These are phyloP conservation scores for Coronaproctus castanopsis DNA, from an alignment of 2,888 invertebrate species.

Conservation along the genomic window DNA sequence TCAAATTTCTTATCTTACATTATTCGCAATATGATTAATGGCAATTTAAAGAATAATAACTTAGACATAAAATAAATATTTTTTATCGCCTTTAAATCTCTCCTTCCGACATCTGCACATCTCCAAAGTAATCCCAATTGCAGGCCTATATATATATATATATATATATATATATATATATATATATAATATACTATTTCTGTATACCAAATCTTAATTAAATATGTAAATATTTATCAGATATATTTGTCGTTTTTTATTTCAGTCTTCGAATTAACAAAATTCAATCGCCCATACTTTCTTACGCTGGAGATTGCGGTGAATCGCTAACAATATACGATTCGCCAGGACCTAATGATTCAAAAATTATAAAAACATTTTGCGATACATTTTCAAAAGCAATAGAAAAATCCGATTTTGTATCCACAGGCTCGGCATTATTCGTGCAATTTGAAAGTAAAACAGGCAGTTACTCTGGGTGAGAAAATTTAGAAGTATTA, in stretches of 20 bases:
- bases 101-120: too few species aligned
- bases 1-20: too few species aligned
- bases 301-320: slow-evolving; percentile 71
- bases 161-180: neutral
- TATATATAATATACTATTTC: neutral
- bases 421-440: slow-evolving; percentile 66
- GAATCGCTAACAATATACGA: slow-evolving; percentile 80
- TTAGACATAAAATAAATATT: too few species aligned
- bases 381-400: slow-evolving; percentile 84
- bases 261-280: slow-evolving; percentile 66
- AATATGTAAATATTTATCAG: too few species aligned
- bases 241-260: too few species aligned
- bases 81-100: too few species aligned
- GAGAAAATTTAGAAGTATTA: slow-evolving; percentile 21
- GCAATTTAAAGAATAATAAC: too few species aligned
- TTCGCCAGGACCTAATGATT: slow-evolving; percentile 68
- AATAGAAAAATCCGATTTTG: slow-evolving; percentile 82
- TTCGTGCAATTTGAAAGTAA: slow-evolving; percentile 79
- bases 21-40: too few species aligned
- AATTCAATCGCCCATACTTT: slow-evolving; percentile 68
- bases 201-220: too few species aligned
- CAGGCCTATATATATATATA: neutral
- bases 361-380: slow-evolving; percentile 77
- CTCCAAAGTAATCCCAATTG: too few species aligned
- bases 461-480: slow-evolving; percentile 78